These are phyloP conservation scores for Steinernema feltiae DNA, from an alignment of 1,140 invertebrate genomes.

Conservation along the genomic window DNA sequence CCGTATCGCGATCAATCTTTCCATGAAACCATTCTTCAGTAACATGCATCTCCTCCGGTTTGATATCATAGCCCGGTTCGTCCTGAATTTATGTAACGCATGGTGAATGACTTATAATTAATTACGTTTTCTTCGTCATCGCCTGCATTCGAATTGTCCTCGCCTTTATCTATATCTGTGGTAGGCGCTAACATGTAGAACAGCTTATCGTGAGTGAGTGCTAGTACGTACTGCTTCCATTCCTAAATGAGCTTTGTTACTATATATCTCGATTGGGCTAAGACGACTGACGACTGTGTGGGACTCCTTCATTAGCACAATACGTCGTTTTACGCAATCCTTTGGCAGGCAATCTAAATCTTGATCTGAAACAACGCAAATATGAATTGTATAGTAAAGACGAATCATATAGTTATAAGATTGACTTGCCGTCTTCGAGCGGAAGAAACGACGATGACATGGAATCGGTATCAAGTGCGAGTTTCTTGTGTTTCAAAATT, in stretches of 20 bases:
- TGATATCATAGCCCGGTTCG: conserved; percentile 40
- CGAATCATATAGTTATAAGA: conserved; percentile 27
- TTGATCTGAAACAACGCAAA: conserved; percentile 20
- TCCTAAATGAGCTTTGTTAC: conserved; percentile 24
- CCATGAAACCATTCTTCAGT: conserved; percentile 58
- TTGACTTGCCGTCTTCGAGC: conserved; percentile 25
- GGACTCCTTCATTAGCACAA: conserved; percentile 28
- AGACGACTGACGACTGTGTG: neutral
- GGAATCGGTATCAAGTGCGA: conserved; percentile 46
- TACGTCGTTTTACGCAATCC: conserved; percentile 40
- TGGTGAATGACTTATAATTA: conserved; percentile 6
- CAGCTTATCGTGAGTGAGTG: conserved; percentile 46
- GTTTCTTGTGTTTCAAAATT: conserved; percentile 60
- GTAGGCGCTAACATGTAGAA: neutral
- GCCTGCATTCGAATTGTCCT: conserved; percentile 9
- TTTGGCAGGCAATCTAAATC: conserved; percentile 45
- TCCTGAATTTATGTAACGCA: conserved; percentile 27
- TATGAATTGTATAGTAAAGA: too few relatives aligned
- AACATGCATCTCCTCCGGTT: conserved; percentile 55
- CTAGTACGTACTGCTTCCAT: conserved; percentile 50
- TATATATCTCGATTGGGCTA: neutral
- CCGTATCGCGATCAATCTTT: conserved; percentile 5
- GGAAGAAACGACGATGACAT: conserved; percentile 17
- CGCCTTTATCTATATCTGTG: conserved; percentile 12
- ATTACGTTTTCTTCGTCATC: conserved; percentile 37